Evolutionary conservation across 2,888 invertebrate species (phyloP), one percentile per base, ranked within the genome.

Genomic region (Hetaerina titia): DNA sequence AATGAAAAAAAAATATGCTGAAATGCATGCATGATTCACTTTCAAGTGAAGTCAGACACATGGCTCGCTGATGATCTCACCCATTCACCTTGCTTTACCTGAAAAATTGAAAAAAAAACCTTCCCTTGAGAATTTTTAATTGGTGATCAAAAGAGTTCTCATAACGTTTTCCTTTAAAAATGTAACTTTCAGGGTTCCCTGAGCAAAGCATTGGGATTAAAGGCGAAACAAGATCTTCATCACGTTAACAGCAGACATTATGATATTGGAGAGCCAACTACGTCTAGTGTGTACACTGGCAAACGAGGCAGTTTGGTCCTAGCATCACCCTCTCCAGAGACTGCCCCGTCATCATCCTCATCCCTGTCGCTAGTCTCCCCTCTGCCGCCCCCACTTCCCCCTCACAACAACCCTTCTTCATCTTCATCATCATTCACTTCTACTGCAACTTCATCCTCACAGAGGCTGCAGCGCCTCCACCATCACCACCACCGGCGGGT

Each of bases 181-280:
- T 90, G 58, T 89, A 69, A 94, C 95, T 96, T 96, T n/a, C 97
- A 98, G 98, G 98, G 98, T 95, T 98, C 98, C 92, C 97, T 98
- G 96, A 98, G 98, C 95, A 97, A 98, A 95, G 98, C 98, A 7
- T 97, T 98, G 81, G 98, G 98, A 90, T 96, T 97, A 64, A 97
- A 96, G 95, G 95, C 96, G 94, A 96, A 96, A 92, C 96, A 96
- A 95, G 96, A 96, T 56, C 96, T 95, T 96, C 98, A 8, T 97
- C 98, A 96, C 97, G 97, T 88, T 74, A 94, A 95, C 89, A 57
- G 95, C 95, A 94, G 94, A 95, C 92, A 95, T 95, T 97, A 97
- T 95, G 98, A 98, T 60, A 89, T 95, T 63, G 81, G 95, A 89
- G 94, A 95, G 60, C 74, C 95, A 58, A 90, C 95, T 8, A 56